A percentile compares a stretch with the other conserved stretches of the same genome.
These are phyloP conservation scores for Emydura subglobosa DNA, from an alignment of 2,113 vertebrate species.

Conservation along the genomic window DNA sequence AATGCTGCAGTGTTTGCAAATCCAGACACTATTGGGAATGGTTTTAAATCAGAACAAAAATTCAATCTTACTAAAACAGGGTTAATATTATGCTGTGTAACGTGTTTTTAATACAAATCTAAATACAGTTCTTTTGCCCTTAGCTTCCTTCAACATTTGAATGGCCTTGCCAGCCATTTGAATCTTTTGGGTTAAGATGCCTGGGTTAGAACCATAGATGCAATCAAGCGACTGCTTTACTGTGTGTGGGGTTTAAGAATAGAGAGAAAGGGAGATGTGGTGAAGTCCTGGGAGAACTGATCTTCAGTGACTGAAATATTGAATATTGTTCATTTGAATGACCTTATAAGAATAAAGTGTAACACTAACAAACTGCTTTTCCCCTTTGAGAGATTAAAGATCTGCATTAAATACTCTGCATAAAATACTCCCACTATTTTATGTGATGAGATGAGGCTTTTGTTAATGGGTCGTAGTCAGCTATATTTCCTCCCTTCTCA, in stretches of 20 bases:
- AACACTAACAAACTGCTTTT: not conserved
- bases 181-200: not conserved
- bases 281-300: not conserved
- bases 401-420: no score
- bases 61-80: no score
- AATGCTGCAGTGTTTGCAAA: no score
- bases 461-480: not conserved
- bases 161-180: not conserved
- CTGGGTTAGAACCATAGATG: not conserved
- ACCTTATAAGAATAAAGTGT: not conserved
- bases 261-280: not conserved
- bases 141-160: not conserved
- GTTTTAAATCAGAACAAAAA: no score
- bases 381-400: not conserved
- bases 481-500: constrained; percentile 28
- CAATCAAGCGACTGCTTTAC: not conserved
- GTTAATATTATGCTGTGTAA: not conserved
- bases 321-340: fast-evolving
- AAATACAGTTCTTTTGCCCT: no score
- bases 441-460: not conserved
- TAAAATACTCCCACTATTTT: not conserved
- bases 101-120: not conserved
- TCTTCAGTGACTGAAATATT: not conserved
- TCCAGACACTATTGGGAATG: no score
- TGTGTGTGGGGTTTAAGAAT: not conserved